Conservation (phyloP, 2,888 invertebrate genomes). For the Argynnis bischoffii region DNA sequence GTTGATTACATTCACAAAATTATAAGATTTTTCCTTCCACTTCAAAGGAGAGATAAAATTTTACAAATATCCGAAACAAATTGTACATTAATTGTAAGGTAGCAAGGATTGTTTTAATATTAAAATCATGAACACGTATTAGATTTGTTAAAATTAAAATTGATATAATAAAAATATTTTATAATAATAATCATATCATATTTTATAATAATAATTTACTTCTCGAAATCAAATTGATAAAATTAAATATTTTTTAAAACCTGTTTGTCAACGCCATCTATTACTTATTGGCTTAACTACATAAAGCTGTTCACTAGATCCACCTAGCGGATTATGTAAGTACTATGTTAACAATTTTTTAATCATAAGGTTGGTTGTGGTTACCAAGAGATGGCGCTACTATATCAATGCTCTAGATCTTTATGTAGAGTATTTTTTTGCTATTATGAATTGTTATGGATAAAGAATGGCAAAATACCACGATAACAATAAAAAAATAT, state of each 20-base stretch:
- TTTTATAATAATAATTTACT: neutral
- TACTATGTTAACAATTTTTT: constrained; percentile 42
- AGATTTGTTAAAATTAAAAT: neutral
- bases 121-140: too few species aligned
- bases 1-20: too few species aligned
- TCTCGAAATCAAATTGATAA: neutral
- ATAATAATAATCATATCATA: neutral
- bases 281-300: neutral
- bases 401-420: constrained; percentile 13
- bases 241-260: neutral
- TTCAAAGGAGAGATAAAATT: too few species aligned
- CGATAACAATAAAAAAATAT: too few species aligned
- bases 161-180: neutral
- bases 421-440: constrained; percentile 1
- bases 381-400: constrained; percentile 60
- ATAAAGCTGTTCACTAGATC: constrained; percentile 35
- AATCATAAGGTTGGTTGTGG: constrained; percentile 27
- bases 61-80: too few species aligned
- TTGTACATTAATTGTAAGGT: too few species aligned
- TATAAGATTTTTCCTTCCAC: too few species aligned
- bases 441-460: neutral
- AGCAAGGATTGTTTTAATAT: too few species aligned
- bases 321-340: constrained; percentile 47
- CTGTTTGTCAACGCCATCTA: constrained; percentile 50
- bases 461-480: neutral